Evolutionary conservation across 2,888 invertebrate genomes (phyloP), one percentile per base, ranked within the genome.

Genomic region (Bombylius discolor): DNA sequence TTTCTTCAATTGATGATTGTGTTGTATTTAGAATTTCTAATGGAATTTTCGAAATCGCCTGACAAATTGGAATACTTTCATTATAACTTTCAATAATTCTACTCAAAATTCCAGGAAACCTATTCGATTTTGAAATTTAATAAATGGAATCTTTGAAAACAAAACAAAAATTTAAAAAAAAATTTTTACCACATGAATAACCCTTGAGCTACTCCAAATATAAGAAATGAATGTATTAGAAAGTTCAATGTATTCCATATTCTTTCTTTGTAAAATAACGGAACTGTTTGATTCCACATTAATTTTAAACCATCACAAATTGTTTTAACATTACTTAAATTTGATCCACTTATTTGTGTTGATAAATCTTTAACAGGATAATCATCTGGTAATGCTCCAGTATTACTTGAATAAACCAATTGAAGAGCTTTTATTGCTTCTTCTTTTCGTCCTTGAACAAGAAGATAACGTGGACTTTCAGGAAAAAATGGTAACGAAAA

Each of bases 391-490:
- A 70, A 57, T 1, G 65, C 61, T 1, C 78, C 75, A 1, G 75
- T 76, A 61, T 82, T 83, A 5, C 64, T 67, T 4, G 77, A 73
- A 63, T 80, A 88, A 59, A 89, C 83, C 5, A 66, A 67, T 55
- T 76, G 76, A 44, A 90, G 67, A 36, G 84, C 78, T 47, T 68
- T 62, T 51, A 89, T 66, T 1, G 87, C 83, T 47, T 78, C 77
- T 0, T 80, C 77, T 2, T 77, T 70, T 55, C 77, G 72, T 0
- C 84, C 83, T 53, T 79, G 80, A 0, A 83, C 79, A 46, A 83
- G 76, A 47, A 84, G 73, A 68, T 84, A 91, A 70, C 88, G 87
- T 0, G 91, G 90, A 60, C 87, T 90, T 67, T 91, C 91, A 0
- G 89, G 88, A 13, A 84, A 77, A 49, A 76, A 75, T 8, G 77